phyloP scores from a whole-genome alignment of 2,888 invertebrate species.

The Tipula unca region DNA sequence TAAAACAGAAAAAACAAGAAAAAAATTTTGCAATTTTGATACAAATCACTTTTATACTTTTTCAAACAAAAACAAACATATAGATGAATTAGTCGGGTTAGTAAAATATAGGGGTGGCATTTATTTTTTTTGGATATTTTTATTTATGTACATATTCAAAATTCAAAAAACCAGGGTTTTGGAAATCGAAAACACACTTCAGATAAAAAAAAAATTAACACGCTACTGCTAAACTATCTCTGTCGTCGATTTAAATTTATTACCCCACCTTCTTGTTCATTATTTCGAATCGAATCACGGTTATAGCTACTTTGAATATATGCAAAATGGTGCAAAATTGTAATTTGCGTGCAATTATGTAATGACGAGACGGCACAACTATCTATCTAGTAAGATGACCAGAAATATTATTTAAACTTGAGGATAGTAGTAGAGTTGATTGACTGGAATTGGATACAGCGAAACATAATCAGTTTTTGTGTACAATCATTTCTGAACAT shows the following conservation, averaged over 20 bases:
- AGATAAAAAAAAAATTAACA: not conserved
- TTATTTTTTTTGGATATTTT: not conserved
- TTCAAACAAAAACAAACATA: not conserved
- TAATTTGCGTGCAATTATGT: not conserved
- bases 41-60: not conserved
- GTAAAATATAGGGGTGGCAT: not conserved
- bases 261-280: not conserved
- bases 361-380: not conserved
- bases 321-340: not conserved
- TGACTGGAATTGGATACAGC: not conserved
- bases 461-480: too few species aligned
- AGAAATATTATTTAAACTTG: not conserved
- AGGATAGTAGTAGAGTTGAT: not conserved
- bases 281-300: not conserved
- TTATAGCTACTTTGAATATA: not conserved
- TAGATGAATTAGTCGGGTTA: not conserved
- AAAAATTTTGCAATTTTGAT: not conserved
- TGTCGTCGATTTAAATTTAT: not conserved
- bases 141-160: not conserved
- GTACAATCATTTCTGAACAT: too few species aligned
- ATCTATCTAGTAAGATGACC: not conserved
- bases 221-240: not conserved
- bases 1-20: not conserved
- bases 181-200: not conserved
- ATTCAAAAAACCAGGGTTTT: not conserved